Evolutionary conservation across 2,113 vertebrate species (phyloP).

Genomic region (Melanotaenia duboulayi): DNA sequence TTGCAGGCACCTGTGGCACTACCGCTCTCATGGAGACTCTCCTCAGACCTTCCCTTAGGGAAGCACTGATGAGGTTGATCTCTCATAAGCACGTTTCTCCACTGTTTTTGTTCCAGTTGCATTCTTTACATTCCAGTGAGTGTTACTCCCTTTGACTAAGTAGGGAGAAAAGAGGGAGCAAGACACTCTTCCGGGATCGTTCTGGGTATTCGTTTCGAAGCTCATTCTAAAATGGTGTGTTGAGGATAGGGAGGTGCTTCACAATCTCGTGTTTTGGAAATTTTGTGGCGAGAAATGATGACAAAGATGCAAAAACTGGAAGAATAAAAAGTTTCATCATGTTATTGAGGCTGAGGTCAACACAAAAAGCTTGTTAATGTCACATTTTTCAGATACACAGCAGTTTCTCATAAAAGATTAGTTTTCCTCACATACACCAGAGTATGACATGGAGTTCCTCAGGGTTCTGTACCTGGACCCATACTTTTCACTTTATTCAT

Average conservation of each 20-base stretch:
- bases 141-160: slow-evolving; percentile 55
- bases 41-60: slow-evolving; percentile 7
- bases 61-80: slow-evolving; percentile 58
- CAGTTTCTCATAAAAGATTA: no score
- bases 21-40: slow-evolving; percentile 35
- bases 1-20: slow-evolving; percentile 16
- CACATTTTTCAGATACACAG: no score
- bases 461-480: no score
- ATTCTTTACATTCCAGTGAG: slow-evolving; percentile 69
- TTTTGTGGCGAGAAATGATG: background rate
- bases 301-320: background rate
- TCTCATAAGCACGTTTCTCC: slow-evolving; percentile 51
- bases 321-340: background rate
- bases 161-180: slow-evolving; percentile 23
- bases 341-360: no score
- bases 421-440: no score
- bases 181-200: slow-evolving; percentile 10
- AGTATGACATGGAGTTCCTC: no score
- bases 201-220: slow-evolving; percentile 2
- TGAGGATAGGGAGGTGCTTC: background rate
- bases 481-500: no score
- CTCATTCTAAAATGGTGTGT: background rate
- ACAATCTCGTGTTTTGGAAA: background rate
- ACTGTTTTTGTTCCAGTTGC: slow-evolving; percentile 62
- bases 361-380: no score